phyloP scores from a whole-genome alignment of 2,888 invertebrate species.

The Protodeltote pygarga region DNA sequence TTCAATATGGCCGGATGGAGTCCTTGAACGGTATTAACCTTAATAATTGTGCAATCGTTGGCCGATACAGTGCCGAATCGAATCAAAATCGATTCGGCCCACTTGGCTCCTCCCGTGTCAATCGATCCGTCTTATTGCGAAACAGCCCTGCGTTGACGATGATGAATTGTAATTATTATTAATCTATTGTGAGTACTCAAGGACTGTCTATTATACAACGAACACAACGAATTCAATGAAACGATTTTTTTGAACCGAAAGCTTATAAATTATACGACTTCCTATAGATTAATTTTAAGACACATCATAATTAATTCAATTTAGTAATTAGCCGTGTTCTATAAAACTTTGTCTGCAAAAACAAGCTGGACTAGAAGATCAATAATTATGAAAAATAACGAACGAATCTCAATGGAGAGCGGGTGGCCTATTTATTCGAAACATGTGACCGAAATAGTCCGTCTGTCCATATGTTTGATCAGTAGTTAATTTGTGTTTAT shows the following conservation, averaged over 20 bases:
- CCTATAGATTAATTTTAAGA: slow-evolving; percentile 26
- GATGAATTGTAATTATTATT: slow-evolving; percentile 67
- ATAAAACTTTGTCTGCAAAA: slow-evolving; percentile 11
- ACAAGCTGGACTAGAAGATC: slow-evolving; percentile 15
- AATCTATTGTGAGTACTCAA: slow-evolving; percentile 65
- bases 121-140: slow-evolving; percentile 67
- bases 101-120: slow-evolving; percentile 66
- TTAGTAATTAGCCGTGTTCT: background rate
- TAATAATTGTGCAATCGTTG: slow-evolving; percentile 65
- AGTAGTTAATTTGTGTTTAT: slow-evolving; percentile 79
- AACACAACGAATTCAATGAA: slow-evolving; percentile 19
- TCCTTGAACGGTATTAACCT: slow-evolving; percentile 80
- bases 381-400: slow-evolving; percentile 21
- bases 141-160: slow-evolving; percentile 67
- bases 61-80: slow-evolving; percentile 70
- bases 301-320: slow-evolving; percentile 25
- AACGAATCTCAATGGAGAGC: slow-evolving; percentile 22
- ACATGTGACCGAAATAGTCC: slow-evolving; percentile 46
- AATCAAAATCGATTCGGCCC: slow-evolving; percentile 70
- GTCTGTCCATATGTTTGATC: slow-evolving; percentile 64
- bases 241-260: slow-evolving; percentile 9
- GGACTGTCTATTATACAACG: slow-evolving; percentile 41
- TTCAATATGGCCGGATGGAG: slow-evolving; percentile 62
- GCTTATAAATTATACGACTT: slow-evolving; percentile 17
- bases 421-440: slow-evolving; percentile 43